Percentiles rank a stretch among this genome's conserved stretches.
Conservation (phyloP, 1,140 invertebrate genomes). For the Pissodes strobi region DNA sequence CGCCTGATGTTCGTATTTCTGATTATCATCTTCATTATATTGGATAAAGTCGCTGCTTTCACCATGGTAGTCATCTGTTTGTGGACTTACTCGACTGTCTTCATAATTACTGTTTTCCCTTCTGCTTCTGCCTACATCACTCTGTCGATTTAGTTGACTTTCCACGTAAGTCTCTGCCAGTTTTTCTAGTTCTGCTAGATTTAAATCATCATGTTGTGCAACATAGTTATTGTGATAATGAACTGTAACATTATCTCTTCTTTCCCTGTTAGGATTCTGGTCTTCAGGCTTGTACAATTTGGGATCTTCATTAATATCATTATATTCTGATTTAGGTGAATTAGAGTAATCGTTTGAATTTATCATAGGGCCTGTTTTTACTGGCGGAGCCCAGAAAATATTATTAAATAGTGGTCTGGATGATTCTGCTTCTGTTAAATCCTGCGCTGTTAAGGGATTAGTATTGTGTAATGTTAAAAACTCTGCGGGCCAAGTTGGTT, state of each 20-base stretch:
- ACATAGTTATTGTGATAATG: background rate
- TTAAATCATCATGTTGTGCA: too few species aligned
- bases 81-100: background rate
- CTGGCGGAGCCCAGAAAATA: background rate
- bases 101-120: background rate
- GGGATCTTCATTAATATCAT: background rate
- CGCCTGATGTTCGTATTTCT: background rate
- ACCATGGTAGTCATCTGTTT: background rate
- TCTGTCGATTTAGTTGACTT: background rate
- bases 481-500: too few species aligned
- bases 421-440: too few species aligned
- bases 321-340: background rate
- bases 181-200: too few species aligned
- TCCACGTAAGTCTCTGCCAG: conserved; percentile 1
- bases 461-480: too few species aligned
- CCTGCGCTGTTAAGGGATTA: too few species aligned
- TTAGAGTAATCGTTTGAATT: background rate
- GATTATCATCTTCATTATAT: background rate
- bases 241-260: background rate
- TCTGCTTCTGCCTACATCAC: background rate
- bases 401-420: conserved; percentile 7
- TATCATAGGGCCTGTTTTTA: background rate
- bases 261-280: background rate
- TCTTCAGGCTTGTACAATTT: background rate
- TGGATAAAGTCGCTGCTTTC: background rate